Evolutionary conservation across 2,113 vertebrate genomes (phyloP).

Genomic region (Sphaerodactylus townsendi): DNA sequence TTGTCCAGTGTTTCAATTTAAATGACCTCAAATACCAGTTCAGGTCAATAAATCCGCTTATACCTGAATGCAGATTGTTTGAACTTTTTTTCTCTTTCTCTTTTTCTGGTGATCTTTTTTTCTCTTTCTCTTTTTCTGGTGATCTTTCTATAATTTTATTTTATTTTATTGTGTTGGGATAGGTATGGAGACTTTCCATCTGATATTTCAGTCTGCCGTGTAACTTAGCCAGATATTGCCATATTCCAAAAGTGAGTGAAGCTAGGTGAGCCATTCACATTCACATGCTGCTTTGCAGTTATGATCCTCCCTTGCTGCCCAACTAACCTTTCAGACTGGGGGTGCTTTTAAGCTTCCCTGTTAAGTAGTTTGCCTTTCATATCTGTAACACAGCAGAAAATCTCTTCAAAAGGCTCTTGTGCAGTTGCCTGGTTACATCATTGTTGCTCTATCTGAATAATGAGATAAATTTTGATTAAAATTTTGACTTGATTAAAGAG

Average conservation of each 20-base stretch:
- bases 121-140: background rate
- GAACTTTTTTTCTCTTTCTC: background rate
- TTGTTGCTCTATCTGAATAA: conserved; percentile 54
- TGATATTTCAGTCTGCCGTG: background rate
- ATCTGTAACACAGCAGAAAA: conserved; percentile 42
- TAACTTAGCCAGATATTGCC: conserved; percentile 3
- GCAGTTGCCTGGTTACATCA: conserved; percentile 50
- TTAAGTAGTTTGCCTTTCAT: conserved; percentile 14
- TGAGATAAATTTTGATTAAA: conserved; percentile 39
- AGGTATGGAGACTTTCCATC: background rate
- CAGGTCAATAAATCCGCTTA: background rate
- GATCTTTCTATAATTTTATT: background rate
- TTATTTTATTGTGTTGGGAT: background rate
- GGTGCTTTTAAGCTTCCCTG: background rate
- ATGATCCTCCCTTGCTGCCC: background rate
- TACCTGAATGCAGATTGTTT: background rate
- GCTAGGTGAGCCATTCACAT: background rate
- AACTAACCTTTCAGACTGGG: background rate
- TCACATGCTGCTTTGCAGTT: background rate
- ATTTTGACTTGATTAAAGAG: background rate
- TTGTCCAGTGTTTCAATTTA: background rate
- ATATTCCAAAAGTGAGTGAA: conserved; percentile 4
- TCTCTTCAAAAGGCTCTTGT: background rate
- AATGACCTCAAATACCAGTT: background rate
- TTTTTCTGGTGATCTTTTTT: too few species aligned